Base-by-base conservation (phyloP, 2,888 invertebrate genomes). In the Ametastegia equiseti region DNA sequence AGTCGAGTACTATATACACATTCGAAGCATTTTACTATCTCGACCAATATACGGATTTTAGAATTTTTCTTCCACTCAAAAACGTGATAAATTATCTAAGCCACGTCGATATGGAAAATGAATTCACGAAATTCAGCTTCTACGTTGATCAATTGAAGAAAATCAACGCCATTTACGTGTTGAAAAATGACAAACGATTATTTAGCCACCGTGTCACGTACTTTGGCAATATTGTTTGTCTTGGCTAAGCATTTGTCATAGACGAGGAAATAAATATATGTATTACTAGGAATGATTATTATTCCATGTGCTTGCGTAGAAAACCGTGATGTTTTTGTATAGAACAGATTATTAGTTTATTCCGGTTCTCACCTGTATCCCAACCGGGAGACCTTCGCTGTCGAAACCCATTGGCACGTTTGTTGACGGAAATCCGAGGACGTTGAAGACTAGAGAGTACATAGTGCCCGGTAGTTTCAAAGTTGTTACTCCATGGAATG, bases 371-470 rank as follows among this genome's bases (percentile, higher is more conserved):
- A 79, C 39, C 69, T 82, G 79, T 78, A 82, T 67, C 42, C 67
- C 45, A 36, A 80, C 23, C 47, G 81, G 60, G 13, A 54, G 69
- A 33, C 78, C 67, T 69, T 81, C 36, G 39, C 77, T 36, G 80
- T 19, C 60, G 15, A 73, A 60, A 13, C 81, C 67, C 50, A 57
- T 82, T 2, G 93, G 93, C 45, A 92, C 92, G 84, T 93, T 92
- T 2, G 93, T 93, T 4, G 92, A 92, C 3, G 94, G 93, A 69
- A 93, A 87, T 1, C 92, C 92, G 15, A 93, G 87, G 9, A 92
- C 90, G 88, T 93, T 94, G 86, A 93, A 93, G 71, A 93, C 89
- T 30, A 91, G 92, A 1, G 93, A 92, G 88, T 93, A 94, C 15
- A 91, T 88, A 85, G 92, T 93, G 85, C 93, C 93, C 81, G 92